Conservation (phyloP, 2,113 vertebrate species). For the Corythoichthys intestinalis region DNA sequence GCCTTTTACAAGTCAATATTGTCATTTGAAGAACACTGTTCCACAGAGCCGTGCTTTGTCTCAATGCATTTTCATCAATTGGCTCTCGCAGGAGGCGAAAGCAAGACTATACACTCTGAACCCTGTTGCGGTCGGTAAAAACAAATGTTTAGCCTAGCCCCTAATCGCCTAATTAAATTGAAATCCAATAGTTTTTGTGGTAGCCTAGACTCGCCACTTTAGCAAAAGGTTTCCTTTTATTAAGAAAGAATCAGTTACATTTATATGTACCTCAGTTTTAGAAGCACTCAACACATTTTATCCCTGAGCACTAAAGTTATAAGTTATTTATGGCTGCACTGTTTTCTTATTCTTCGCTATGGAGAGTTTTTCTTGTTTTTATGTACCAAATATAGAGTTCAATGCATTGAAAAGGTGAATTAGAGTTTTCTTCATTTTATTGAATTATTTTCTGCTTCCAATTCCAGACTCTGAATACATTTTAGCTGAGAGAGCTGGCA, state of each 20-base stretch:
- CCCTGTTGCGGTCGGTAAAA: not conserved
- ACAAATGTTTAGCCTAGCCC: not conserved
- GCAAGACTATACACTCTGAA: slow-evolving; percentile 4
- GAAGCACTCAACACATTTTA: too few species aligned
- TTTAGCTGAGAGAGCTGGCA: too few species aligned
- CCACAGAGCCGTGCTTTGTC: slow-evolving; percentile 2
- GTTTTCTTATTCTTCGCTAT: too few species aligned
- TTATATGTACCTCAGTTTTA: too few species aligned
- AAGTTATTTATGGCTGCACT: too few species aligned
- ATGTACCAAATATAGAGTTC: not conserved
- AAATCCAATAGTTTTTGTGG: too few species aligned
- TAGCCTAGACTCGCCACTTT: too few species aligned
- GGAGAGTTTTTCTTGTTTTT: too few species aligned
- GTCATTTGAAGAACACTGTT: slow-evolving; percentile 21
- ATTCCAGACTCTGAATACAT: not conserved
- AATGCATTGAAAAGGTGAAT: not conserved
- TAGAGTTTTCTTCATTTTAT: not conserved
- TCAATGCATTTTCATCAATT: slow-evolving; percentile 23
- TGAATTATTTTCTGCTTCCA: not conserved
- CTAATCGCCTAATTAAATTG: not conserved
- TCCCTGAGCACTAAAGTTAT: too few species aligned
- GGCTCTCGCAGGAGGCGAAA: not conserved
- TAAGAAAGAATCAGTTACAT: too few species aligned
- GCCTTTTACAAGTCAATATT: slow-evolving; percentile 32
- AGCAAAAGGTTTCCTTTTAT: too few species aligned